A percentile compares a stretch with the other conserved stretches of the same genome.
These are phyloP conservation scores for Polypedilum pembai DNA, from an alignment of 1,140 invertebrate genomes.

Conservation along the genomic window DNA sequence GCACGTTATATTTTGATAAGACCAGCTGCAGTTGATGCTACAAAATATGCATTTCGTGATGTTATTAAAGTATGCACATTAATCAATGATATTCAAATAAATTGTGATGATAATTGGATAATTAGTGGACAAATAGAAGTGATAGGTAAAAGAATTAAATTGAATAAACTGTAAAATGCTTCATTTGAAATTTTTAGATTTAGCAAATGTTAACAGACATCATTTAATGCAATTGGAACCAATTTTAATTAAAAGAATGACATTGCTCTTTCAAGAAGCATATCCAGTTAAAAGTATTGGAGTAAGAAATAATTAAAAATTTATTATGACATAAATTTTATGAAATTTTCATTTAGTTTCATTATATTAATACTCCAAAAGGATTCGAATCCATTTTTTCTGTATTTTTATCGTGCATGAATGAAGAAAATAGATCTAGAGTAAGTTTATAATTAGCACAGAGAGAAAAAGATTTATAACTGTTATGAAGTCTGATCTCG, in stretches of 20 bases:
- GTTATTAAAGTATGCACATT: slow-evolving; percentile 37
- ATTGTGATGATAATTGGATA: slow-evolving; percentile 45
- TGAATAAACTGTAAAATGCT: too few species aligned
- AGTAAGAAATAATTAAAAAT: too few species aligned
- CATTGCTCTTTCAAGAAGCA: slow-evolving; percentile 28
- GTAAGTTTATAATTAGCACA: slow-evolving; percentile 39
- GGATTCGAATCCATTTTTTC: slow-evolving; percentile 47
- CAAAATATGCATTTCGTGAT: slow-evolving; percentile 43
- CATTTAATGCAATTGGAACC: slow-evolving; percentile 47
- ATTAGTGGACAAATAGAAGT: slow-evolving; percentile 44
- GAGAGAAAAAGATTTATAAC: too few species aligned
- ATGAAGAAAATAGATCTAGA: slow-evolving; percentile 45
- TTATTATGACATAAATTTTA: too few species aligned
- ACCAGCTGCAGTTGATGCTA: slow-evolving; percentile 45
- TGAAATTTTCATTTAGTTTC: background rate
- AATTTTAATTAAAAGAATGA: slow-evolving; percentile 41
- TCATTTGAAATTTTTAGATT: slow-evolving; percentile 39
- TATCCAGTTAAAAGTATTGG: background rate
- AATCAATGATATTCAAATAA: slow-evolving; percentile 40
- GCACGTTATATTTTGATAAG: slow-evolving; percentile 48
- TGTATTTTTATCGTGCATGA: slow-evolving; percentile 47
- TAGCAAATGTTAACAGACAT: slow-evolving; percentile 40
- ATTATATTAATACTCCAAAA: slow-evolving; percentile 45
- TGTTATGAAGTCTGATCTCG: too few species aligned
- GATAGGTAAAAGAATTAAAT: too few species aligned